These are phyloP conservation scores for Ormyrus nitidulus DNA, from an alignment of 2,888 invertebrate species.

Conservation along the genomic window DNA sequence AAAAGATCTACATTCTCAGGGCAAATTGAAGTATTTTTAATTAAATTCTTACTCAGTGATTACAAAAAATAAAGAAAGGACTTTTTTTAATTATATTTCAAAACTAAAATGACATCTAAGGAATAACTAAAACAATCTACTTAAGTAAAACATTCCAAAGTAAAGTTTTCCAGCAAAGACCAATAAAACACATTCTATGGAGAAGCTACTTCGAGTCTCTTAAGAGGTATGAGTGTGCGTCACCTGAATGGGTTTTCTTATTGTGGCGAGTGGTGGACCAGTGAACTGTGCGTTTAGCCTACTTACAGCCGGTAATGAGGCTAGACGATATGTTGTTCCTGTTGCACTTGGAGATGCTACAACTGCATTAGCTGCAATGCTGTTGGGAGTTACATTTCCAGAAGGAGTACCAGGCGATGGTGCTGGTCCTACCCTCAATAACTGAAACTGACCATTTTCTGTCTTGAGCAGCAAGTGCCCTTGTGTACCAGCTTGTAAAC, in stretches of 20 bases:
- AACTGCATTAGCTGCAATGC: constrained; percentile 71
- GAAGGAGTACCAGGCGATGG: constrained; percentile 78
- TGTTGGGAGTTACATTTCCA: constrained; percentile 74
- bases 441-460: constrained; percentile 96
- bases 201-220: constrained; percentile 54
- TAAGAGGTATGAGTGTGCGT: constrained; percentile 66
- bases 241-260: constrained; percentile 78
- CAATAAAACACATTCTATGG: constrained; percentile 46
- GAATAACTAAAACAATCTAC: constrained; percentile 41
- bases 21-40: no score
- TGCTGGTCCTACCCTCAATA: constrained; percentile 91
- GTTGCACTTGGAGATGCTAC: constrained; percentile 71
- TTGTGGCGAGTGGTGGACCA: constrained; percentile 79
- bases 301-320: constrained; percentile 92
- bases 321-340: constrained; percentile 86
- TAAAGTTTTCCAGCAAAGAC: constrained; percentile 44
- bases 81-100: no score
- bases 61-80: no score
- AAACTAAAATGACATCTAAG: no score
- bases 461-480: constrained; percentile 95
- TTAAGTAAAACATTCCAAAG: constrained; percentile 37
- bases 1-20: no score
- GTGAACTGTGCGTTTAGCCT: constrained; percentile 80
- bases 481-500: constrained; percentile 82
- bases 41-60: no score